These are phyloP conservation scores for Malthinus flaveolus DNA, from an alignment of 2,888 invertebrate genomes.

Conservation along the genomic window DNA sequence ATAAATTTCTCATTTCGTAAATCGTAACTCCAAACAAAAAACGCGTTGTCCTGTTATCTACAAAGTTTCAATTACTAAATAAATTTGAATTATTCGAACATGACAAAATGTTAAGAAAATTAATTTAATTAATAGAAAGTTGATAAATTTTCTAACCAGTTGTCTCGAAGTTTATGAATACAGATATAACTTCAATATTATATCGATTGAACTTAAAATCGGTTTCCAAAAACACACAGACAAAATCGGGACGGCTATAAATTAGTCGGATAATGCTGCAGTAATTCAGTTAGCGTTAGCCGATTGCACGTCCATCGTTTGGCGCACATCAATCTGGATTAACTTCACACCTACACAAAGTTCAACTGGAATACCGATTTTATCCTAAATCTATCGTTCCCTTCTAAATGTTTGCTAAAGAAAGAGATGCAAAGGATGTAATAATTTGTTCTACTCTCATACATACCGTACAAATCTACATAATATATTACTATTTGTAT, in stretches of 20 bases:
- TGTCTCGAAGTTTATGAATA: slow-evolving; percentile 14
- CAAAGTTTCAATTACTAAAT: too few species aligned
- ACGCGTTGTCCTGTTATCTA: too few species aligned
- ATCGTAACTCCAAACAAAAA: too few species aligned
- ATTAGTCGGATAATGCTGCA: slow-evolving; percentile 49
- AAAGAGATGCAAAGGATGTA: slow-evolving; percentile 12
- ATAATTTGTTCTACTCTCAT: slow-evolving; percentile 19
- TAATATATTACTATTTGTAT: slow-evolving; percentile 19
- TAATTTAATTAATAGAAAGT: too few species aligned
- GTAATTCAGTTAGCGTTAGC: slow-evolving; percentile 53
- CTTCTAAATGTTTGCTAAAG: slow-evolving; percentile 14
- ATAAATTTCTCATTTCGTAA: too few species aligned
- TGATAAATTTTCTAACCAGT: too few species aligned
- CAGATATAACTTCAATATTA: slow-evolving; percentile 47
- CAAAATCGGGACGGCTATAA: slow-evolving; percentile 50
- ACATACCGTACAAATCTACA: slow-evolving; percentile 12
- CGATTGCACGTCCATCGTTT: slow-evolving; percentile 49
- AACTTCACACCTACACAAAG: slow-evolving; percentile 45
- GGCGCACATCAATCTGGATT: slow-evolving; percentile 51
- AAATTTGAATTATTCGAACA: too few species aligned
- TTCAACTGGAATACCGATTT: slow-evolving; percentile 28
- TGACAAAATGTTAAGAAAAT: too few species aligned
- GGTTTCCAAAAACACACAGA: slow-evolving; percentile 48
- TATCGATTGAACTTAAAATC: slow-evolving; percentile 46
- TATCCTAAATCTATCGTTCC: slow-evolving; percentile 20